Evolutionary conservation across 1,140 invertebrate genomes (phyloP), one percentile per base, ranked within the genome.

Genomic region (Vollenhovia emeryi): DNA sequence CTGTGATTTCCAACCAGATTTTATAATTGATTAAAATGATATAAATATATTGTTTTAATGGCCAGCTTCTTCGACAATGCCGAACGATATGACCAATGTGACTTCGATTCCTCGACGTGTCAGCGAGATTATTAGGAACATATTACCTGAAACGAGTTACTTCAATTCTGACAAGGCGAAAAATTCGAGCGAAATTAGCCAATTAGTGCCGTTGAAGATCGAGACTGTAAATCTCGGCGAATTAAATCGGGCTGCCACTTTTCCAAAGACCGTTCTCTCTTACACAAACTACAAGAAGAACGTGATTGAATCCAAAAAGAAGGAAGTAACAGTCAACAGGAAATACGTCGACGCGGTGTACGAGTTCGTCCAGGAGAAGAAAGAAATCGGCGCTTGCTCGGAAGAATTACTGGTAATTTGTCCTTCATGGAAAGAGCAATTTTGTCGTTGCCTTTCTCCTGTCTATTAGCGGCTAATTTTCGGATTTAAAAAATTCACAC

Each of bases 321-420:
- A 69, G 7, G 6, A 89, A 6, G 71, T 43, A n/a, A 45, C 74
- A 5, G 85, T 93, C 9, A 64, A 88, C 3, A 90, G 87, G 86
- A 62, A 78, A 0, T 48, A 91, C 27, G 57, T 94, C 3, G 90
- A 94, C n/a, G 71, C 87, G 3, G 83, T 96, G 33, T 92, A 93
- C 43, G 89, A 94, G 48, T 95, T 93, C 89, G 91, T 95, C 4
- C 89, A 88, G 21, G 64, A 93, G 4, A 94, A 94, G 73, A 91
- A 92, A n/a, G 93, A 95, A 88, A 88, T 95, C 57, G 95, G 95
- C 21, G 94, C 91, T 0, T 94, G 89, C 84, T 30, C 92, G 15
- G 69, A 92, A 40, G 93, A 95, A 45, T 87, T 96, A 40, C 88
- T 91, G 36, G 95, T 95, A 93, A 92, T 33, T 79, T 24, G 59